Conservation (phyloP, 2,113 vertebrate genomes). For the Cynoglossus semilaevis region DNA sequence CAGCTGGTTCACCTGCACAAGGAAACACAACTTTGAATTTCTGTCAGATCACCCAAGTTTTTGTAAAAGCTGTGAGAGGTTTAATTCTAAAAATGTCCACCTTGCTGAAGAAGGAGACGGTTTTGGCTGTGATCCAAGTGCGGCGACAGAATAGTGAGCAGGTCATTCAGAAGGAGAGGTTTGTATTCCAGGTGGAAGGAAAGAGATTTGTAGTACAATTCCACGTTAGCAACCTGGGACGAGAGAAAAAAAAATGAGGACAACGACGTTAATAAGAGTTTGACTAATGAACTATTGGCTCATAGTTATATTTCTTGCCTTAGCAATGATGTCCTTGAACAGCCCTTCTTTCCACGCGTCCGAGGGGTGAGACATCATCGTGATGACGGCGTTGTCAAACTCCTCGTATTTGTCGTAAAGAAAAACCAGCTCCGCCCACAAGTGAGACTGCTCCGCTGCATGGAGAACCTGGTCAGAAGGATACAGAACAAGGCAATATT, state of each 20-base stretch:
- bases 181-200: conserved; percentile 90
- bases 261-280: too few species aligned
- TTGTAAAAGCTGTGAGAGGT: neutral
- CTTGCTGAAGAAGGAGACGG: conserved; percentile 86
- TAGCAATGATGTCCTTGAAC: conserved; percentile 90
- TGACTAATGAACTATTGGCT: neutral
- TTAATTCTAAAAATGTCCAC: conserved; percentile 60
- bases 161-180: conserved; percentile 87
- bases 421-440: conserved; percentile 92
- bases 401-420: conserved; percentile 93
- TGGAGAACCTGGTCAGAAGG: conserved; percentile 80
- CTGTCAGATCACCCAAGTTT: neutral
- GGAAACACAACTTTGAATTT: conserved; percentile 5
- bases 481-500: neutral
- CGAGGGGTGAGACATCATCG: conserved; percentile 88
- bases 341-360: conserved; percentile 90
- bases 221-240: conserved; percentile 86
- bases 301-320: conserved; percentile 67
- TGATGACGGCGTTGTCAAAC: conserved; percentile 87
- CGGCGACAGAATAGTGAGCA: conserved; percentile 85
- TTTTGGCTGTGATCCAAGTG: conserved; percentile 86
- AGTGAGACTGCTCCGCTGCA: conserved; percentile 88
- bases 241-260: neutral
- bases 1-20: conserved; percentile 80
- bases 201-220: conserved; percentile 89